Conservation (phyloP, 2,113 vertebrate genomes). For the Diphyllodes magnificus region DNA sequence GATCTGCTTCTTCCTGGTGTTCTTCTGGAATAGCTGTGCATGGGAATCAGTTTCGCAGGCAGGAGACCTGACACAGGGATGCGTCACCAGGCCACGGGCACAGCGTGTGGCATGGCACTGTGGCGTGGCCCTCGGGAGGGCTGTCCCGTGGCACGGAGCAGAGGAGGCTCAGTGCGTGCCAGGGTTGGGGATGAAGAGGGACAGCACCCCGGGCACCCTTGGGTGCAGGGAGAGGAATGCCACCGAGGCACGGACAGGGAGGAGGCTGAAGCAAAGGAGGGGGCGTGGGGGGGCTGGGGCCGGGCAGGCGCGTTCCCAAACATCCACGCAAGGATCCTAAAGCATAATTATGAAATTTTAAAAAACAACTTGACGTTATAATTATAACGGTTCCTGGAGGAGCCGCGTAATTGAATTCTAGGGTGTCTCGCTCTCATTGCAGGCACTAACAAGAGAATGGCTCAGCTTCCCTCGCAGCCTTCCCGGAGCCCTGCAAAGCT, state of each 20-base stretch:
- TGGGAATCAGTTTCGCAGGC: background rate
- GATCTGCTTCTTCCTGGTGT: background rate
- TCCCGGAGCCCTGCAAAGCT: slow-evolving; percentile 54
- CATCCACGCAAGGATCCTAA: slow-evolving; percentile 31
- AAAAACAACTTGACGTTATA: slow-evolving; percentile 63
- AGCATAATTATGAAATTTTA: slow-evolving; percentile 64
- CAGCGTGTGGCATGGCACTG: accelerated
- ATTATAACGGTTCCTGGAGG: slow-evolving; percentile 56
- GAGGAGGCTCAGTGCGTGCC: accelerated
- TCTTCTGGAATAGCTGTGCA: accelerated
- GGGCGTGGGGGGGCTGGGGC: accelerated
- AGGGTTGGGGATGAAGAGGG: background rate
- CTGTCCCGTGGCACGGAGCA: accelerated
- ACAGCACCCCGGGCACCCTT: background rate
- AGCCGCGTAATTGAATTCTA: slow-evolving; percentile 51
- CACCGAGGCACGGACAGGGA: accelerated
- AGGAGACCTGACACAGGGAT: accelerated
- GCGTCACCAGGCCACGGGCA: accelerated
- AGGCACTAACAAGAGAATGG: slow-evolving; percentile 47
- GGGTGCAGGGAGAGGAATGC: background rate
- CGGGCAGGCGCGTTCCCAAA: background rate
- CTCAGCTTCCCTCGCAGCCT: slow-evolving; percentile 52
- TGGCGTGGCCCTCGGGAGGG: accelerated
- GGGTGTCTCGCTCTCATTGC: slow-evolving; percentile 51
- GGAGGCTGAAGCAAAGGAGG: background rate